Evolutionary conservation across 2,888 invertebrate genomes (phyloP).

Genomic region (Ormia ochracea): DNA sequence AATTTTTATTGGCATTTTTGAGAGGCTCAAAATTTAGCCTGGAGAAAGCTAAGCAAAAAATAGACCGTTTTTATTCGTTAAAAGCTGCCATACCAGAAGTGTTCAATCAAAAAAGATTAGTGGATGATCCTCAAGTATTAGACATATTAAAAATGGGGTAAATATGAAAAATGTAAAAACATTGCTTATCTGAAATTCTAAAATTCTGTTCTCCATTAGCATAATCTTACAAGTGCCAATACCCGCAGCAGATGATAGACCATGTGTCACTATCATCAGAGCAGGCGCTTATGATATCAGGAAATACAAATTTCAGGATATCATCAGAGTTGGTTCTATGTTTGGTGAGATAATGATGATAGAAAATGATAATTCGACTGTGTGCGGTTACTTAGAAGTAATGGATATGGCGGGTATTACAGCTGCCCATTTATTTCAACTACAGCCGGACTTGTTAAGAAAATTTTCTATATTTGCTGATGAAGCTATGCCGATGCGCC

Average conservation of each 20-base stretch:
- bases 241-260: conserved; percentile 75
- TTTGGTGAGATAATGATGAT: conserved; percentile 81
- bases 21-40: conserved; percentile 79
- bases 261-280: conserved; percentile 79
- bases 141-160: conserved; percentile 74
- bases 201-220: conserved; percentile 57
- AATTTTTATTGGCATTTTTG: conserved; percentile 78
- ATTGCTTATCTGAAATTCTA: not conserved
- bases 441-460: conserved; percentile 80
- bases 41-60: conserved; percentile 79
- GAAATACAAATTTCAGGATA: conserved; percentile 78
- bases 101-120: conserved; percentile 74
- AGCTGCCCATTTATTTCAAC: conserved; percentile 79
- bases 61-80: conserved; percentile 80
- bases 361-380: conserved; percentile 81
- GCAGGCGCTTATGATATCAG: conserved; percentile 78
- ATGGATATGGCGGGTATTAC: conserved; percentile 80
- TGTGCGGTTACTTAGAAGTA: conserved; percentile 79
- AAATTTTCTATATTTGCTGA: conserved; percentile 80
- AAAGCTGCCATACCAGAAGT: conserved; percentile 81
- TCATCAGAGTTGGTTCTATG: conserved; percentile 80
- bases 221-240: conserved; percentile 72
- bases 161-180: not conserved
- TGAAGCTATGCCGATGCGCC: conserved; percentile 81
- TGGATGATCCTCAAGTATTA: conserved; percentile 69